phyloP scores from a whole-genome alignment of 2,888 invertebrate genomes.

The Pristionchus entomophagus region DNA sequence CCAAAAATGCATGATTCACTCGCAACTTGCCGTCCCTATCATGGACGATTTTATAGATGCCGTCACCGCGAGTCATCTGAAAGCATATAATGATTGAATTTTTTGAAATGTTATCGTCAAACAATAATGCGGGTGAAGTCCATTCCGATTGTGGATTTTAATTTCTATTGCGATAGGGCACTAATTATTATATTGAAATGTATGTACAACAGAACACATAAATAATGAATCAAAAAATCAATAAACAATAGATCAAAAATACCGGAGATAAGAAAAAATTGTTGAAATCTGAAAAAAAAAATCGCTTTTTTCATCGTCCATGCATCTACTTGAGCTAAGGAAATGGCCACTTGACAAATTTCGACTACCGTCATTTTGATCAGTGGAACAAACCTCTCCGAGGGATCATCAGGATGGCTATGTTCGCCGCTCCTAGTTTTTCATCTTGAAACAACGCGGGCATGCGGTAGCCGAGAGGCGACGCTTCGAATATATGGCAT shows the following conservation, averaged over 20 bases:
- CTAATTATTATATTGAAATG: too few species aligned
- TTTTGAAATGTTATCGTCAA: neutral
- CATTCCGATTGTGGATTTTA: too few species aligned
- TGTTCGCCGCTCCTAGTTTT: neutral
- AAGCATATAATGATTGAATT: neutral
- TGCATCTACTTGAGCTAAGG: neutral
- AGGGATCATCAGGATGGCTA: neutral
- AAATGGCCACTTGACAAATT: neutral
- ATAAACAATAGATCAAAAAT: neutral
- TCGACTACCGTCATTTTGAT: neutral
- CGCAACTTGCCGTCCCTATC: neutral
- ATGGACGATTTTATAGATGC: neutral
- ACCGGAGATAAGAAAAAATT: neutral
- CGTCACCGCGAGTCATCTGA: neutral
- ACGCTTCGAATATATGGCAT: neutral
- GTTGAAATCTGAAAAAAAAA: neutral
- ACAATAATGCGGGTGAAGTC: too few species aligned
- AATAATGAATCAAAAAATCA: too few species aligned
- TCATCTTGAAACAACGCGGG: neutral
- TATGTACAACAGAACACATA: too few species aligned
- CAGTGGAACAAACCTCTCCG: too few species aligned
- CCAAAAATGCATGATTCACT: too few species aligned
- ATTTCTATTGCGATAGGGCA: too few species aligned
- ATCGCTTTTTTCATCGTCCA: neutral
- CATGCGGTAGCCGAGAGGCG: neutral